Evolutionary conservation across 2,888 invertebrate species (phyloP), one percentile per base, ranked within the genome.

Genomic region (Meteorus colon): DNA sequence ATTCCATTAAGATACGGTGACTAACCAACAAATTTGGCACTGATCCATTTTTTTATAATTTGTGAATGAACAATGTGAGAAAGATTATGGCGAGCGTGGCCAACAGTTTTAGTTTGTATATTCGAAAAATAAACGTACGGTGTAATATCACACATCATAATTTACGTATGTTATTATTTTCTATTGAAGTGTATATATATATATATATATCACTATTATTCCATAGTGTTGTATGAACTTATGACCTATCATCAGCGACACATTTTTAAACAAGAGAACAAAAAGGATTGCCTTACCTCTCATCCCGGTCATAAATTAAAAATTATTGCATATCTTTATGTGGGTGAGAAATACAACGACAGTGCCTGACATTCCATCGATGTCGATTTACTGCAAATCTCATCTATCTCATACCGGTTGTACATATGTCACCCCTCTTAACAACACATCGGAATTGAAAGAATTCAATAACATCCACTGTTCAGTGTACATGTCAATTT

Each of bases 111-210:
- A 78, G 77, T 27, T 45, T 81, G 79, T 81, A 80, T 81, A 81
- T 59, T 78, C 78, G 77, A 73, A 79, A 79, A 81, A 81, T 81
- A 81, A 80, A 81, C 79, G 76, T 80, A 79, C 78, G 77, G 77
- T 78, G 78, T 75, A 75, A 79, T 79, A 66, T 77, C 78, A 80
- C 73, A 71, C 76, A 80, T 75, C 48, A 29, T 74, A 75, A 79
- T 66, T 77, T 75, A 71, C 77, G 77, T 76, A 75, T 63, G 27
- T 74, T 67, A 74, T 74, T 55, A 74, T 74, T 71, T 62, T 19
- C 48, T 62, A 65, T 72, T 48, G 63, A 12, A 55, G 4, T 19
- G 19, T 19, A 55, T 19, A 55, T 19, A 19, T 19, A 12, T 24
- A 0, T 19, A 8, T 19, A 55, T 19, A 55, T 19, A 19, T 19